These are phyloP conservation scores for Cyclopterus lumpus DNA, from an alignment of 2,797 vertebrate species.

Conservation along the genomic window DNA sequence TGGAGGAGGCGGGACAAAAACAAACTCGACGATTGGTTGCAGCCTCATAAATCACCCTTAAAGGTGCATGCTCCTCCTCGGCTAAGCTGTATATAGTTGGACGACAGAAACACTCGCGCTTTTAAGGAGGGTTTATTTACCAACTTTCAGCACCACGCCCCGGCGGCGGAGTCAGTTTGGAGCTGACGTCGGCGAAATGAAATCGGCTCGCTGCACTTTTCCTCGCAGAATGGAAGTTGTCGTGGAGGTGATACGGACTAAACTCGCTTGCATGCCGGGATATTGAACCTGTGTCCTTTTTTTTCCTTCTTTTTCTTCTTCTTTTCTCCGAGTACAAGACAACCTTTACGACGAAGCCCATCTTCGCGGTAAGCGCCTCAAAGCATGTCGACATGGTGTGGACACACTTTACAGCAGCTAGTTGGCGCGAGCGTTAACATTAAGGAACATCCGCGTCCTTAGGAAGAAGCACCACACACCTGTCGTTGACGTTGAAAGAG, in stretches of 20 bases:
- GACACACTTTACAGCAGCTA: not conserved
- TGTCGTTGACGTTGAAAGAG: slow-evolving; percentile 19
- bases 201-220: slow-evolving; percentile 58
- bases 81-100: fast-evolving
- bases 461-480: slow-evolving; percentile 31
- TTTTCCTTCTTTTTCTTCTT: not conserved
- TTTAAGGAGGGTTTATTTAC: slow-evolving; percentile 73
- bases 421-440: not conserved
- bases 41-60: slow-evolving; percentile 38
- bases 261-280: slow-evolving; percentile 63
- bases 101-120: not conserved
- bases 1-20: slow-evolving; percentile 78
- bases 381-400: not conserved
- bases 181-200: slow-evolving; percentile 78
- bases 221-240: slow-evolving; percentile 79
- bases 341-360: slow-evolving; percentile 41
- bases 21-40: slow-evolving; percentile 81
- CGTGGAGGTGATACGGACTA: slow-evolving; percentile 73
- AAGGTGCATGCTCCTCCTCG: slow-evolving; percentile 20
- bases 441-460: not conserved
- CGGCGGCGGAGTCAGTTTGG: slow-evolving; percentile 61
- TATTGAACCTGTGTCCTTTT: slow-evolving; percentile 41
- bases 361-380: slow-evolving; percentile 60
- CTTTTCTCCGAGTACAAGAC: not conserved
- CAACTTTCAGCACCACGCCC: slow-evolving; percentile 60